These are phyloP conservation scores for Melitaea cinxia DNA, from an alignment of 1,140 invertebrate species.

Conservation along the genomic window DNA sequence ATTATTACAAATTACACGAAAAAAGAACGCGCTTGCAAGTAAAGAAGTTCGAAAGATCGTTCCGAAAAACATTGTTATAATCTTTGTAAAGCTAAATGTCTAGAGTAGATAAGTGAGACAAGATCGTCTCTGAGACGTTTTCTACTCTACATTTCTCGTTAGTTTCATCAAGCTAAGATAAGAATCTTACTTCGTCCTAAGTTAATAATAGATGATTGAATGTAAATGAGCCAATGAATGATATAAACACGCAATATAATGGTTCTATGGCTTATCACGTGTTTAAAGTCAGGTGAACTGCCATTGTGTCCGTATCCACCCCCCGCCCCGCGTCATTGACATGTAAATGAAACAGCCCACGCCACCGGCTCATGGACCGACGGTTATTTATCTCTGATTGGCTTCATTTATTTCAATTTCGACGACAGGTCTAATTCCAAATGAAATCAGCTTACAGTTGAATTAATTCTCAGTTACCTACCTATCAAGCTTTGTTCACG, in stretches of 20 bases:
- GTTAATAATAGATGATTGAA: neutral
- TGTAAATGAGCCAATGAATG: neutral
- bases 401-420: slow-evolving; percentile 72
- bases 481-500: neutral
- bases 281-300: slow-evolving; percentile 54
- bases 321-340: slow-evolving; percentile 51
- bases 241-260: slow-evolving; percentile 23
- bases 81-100: neutral
- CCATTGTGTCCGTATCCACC: slow-evolving; percentile 50
- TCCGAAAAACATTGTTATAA: neutral
- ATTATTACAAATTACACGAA: neutral
- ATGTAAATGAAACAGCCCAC: slow-evolving; percentile 73
- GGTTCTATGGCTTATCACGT: slow-evolving; percentile 10
- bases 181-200: neutral
- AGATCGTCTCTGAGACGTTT: neutral
- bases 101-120: neutral
- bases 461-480: slow-evolving; percentile 46
- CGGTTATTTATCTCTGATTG: slow-evolving; percentile 78
- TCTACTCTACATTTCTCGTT: neutral
- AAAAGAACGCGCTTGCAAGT: neutral
- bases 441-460: slow-evolving; percentile 54
- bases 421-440: slow-evolving; percentile 69
- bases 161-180: neutral
- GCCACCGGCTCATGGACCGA: slow-evolving; percentile 53
- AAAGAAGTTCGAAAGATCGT: neutral